Percentiles rank a stretch among this genome's conserved stretches.
phyloP scores from a whole-genome alignment of 2,113 vertebrate species.

The Ophiodon elongatus region DNA sequence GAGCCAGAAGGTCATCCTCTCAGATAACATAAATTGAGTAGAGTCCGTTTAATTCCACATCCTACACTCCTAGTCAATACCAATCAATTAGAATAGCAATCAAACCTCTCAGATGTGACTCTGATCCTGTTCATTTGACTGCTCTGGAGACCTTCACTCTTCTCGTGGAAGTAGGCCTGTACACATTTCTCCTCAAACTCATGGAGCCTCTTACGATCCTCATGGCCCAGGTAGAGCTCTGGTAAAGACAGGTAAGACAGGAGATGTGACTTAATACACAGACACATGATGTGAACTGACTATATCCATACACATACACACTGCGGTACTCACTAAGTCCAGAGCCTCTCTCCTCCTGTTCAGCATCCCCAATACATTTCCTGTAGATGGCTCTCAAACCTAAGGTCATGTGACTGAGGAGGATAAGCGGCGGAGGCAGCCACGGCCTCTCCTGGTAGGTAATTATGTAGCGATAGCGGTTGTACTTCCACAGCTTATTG shows the following conservation, averaged over 20 bases:
- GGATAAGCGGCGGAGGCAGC: constrained; percentile 93
- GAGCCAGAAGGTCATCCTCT: background rate
- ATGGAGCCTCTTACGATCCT: constrained; percentile 94
- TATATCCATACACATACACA: background rate
- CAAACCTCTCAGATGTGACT: constrained; percentile 89
- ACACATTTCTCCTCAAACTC: constrained; percentile 97
- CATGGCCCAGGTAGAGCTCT: constrained; percentile 92
- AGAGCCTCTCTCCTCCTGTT: constrained; percentile 87
- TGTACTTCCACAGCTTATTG: constrained; percentile 95
- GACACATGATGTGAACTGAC: background rate
- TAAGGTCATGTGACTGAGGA: constrained; percentile 88
- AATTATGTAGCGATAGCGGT: constrained; percentile 97
- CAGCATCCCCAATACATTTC: constrained; percentile 72
- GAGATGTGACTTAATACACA: background rate
- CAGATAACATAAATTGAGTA: background rate
- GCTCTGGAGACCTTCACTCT: constrained; percentile 82
- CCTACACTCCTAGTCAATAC: background rate
- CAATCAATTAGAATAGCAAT: background rate
- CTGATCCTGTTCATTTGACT: constrained; percentile 88
- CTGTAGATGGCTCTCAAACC: constrained; percentile 84
- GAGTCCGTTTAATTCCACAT: background rate
- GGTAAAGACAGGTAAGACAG: background rate
- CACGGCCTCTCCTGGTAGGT: constrained; percentile 94
- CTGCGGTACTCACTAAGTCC: constrained; percentile 90
- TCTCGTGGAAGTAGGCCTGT: constrained; percentile 90